These are phyloP conservation scores for Edolisoma coerulescens DNA, from an alignment of 2,113 vertebrate genomes.

Conservation along the genomic window DNA sequence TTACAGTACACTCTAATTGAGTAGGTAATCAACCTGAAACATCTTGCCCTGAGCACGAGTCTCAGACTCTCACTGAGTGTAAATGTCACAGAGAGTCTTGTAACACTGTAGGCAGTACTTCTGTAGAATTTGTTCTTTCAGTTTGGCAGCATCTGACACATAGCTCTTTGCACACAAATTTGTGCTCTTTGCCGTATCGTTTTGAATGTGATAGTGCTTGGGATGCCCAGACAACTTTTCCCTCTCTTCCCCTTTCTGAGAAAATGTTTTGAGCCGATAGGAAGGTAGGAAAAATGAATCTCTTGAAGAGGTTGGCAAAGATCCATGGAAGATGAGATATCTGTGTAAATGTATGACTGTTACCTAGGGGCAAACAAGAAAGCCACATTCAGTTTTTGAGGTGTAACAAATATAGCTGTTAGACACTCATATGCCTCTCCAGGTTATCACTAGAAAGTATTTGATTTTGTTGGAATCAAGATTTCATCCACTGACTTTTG, in stretches of 20 bases:
- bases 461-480: not conserved
- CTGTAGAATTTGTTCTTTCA: not conserved
- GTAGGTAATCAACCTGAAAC: constrained; percentile 19
- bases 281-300: not conserved
- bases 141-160: not conserved
- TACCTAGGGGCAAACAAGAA: not conserved
- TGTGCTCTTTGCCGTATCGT: not conserved
- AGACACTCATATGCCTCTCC: not conserved
- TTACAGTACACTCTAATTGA: not conserved
- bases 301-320: not conserved
- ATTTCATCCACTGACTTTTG: not conserved
- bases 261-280: not conserved
- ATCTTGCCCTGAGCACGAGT: not conserved
- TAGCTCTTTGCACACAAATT: not conserved
- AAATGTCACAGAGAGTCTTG: not conserved
- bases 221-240: not conserved
- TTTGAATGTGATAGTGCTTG: not conserved
- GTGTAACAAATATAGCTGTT: not conserved
- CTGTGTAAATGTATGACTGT: not conserved
- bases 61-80: not conserved
- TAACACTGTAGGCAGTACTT: not conserved
- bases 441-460: not conserved
- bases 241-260: not conserved
- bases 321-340: not conserved
- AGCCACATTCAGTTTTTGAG: not conserved